phyloP scores from a whole-genome alignment of 2,888 invertebrate genomes.

The Cantharis rustica region DNA sequence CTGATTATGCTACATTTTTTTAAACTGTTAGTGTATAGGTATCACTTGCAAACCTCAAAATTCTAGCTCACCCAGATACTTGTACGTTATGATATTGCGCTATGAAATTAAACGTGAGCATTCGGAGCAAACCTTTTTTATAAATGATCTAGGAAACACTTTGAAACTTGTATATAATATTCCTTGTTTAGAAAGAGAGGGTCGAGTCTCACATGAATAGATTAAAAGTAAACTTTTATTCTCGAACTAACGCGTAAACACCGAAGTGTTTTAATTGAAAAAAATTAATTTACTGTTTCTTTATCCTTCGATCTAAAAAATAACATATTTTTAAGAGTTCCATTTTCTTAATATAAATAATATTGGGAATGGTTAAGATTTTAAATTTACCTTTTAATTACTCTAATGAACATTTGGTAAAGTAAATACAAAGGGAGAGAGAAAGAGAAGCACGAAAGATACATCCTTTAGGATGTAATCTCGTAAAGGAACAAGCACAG shows the following conservation, averaged over 20 bases:
- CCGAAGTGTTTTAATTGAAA: neutral
- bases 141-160: neutral
- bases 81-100: neutral
- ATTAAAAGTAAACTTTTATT: neutral
- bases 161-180: neutral
- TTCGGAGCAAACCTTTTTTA: neutral
- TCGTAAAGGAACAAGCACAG: constrained; percentile 40
- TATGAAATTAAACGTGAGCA: neutral
- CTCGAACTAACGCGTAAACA: neutral
- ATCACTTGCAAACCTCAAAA: neutral
- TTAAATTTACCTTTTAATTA: neutral
- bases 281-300: neutral
- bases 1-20: too few species aligned
- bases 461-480: constrained; percentile 35
- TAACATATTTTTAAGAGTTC: neutral
- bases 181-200: neutral
- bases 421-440: neutral
- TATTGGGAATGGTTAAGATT: neutral
- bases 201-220: neutral
- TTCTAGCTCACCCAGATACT: neutral
- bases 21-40: too few species aligned
- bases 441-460: constrained; percentile 7
- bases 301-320: neutral
- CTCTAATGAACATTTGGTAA: neutral
- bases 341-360: neutral